These are phyloP conservation scores for Aphidius ervi DNA, from an alignment of 1,140 invertebrate species.

Conservation along the genomic window DNA sequence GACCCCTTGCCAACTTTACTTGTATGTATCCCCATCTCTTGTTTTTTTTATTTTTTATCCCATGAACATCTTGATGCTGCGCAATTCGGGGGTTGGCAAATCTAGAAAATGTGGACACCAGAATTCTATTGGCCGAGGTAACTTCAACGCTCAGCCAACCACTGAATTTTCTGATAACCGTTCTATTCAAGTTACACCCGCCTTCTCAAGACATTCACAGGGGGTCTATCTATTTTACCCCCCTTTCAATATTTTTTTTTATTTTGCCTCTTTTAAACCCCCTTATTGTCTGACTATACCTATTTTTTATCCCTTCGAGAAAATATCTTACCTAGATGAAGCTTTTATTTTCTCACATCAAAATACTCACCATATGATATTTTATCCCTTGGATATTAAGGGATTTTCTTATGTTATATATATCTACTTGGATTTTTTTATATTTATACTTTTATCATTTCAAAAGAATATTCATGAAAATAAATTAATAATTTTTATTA, in stretches of 20 bases:
- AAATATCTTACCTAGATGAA: no score
- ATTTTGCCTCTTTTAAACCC: no score
- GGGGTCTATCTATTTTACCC: slow-evolving; percentile 26
- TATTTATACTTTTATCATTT: neutral
- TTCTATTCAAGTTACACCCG: slow-evolving; percentile 44
- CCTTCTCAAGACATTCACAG: slow-evolving; percentile 47
- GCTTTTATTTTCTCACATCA: no score
- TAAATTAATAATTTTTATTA: no score
- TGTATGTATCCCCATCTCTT: slow-evolving; percentile 1
- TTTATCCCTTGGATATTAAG: no score
- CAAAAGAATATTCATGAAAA: no score
- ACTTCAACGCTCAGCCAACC: slow-evolving; percentile 41
- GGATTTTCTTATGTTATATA: slow-evolving; percentile 10
- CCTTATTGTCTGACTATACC: no score
- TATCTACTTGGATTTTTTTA: slow-evolving; percentile 9
- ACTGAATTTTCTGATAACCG: slow-evolving; percentile 46
- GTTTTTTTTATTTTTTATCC: no score
- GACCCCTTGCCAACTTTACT: slow-evolving; percentile 2
- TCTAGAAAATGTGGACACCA: slow-evolving; percentile 51
- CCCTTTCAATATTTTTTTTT: neutral
- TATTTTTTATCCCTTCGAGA: no score
- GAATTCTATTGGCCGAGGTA: slow-evolving; percentile 40
- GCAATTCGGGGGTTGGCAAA: slow-evolving; percentile 32
- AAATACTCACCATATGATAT: no score
- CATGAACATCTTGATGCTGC: slow-evolving; percentile 17